Evolutionary conservation across 2,113 vertebrate genomes (phyloP), one percentile per base, ranked within the genome.

Genomic region (Sander vitreus): DNA sequence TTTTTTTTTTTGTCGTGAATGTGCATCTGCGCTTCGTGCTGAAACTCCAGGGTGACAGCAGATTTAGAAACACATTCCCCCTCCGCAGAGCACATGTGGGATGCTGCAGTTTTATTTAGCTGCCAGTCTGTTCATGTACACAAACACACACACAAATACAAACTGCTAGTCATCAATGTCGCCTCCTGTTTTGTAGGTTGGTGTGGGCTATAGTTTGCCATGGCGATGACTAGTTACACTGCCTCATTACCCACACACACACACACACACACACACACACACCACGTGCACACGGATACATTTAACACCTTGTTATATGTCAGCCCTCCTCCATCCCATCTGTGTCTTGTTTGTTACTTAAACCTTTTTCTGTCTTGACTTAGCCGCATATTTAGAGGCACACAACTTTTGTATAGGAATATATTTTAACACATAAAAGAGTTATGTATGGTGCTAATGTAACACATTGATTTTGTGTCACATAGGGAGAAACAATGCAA

Each of bases 261-360:
- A 23, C 83, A 48, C 55, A 12, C 55, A 70, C 58, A 62, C 70
- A 55, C 60, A 57, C 45, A 23, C 80, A 48, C 54, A 11, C 55
- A 66, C 43, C 60, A 45, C 57, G 7, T 33, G 7, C 71, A 43
- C 60, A 15, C 57, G 15, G 73, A 15, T 4, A 53, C 50, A 55
- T 63, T 83, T 76, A 67, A 81, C 92, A 89, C 88, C 83, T 89
- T 84, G 87, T 84, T 89, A 78, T 85, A 84, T 89, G 86, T 92
- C 92, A 91, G 79, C 48, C 89, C 88, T 93, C 92, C 92, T 92
- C 87, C 91, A 64, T 75, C 80, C 92, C 92, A 92, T 93, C 92
- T 93, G 88, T 53, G 85, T 68, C 82, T 77, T 78, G 80, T 87
- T 82, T 91, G 84, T 84, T 79, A 48, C 68, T 63, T 81, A 55